Evolutionary conservation across 1,140 invertebrate genomes (phyloP).

Genomic region (Chironomus striatipennis): DNA sequence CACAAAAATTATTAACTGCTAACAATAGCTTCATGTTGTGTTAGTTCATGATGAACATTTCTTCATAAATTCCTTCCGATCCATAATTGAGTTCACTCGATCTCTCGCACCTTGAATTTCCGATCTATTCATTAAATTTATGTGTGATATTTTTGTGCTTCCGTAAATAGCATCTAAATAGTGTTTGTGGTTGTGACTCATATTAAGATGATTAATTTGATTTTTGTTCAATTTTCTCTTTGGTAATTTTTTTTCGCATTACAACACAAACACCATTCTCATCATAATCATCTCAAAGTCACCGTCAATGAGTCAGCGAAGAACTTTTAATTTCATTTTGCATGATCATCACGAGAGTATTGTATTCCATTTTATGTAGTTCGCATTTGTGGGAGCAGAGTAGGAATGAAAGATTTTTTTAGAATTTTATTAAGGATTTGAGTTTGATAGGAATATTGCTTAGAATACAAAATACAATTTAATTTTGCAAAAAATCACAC

Average conservation of each 20-base stretch:
- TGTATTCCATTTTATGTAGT: not conserved
- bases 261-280: not conserved
- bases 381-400: too few species aligned
- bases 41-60: too few species aligned
- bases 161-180: not conserved
- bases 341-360: not conserved
- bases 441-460: too few species aligned
- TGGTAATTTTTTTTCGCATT: too few species aligned
- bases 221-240: not conserved
- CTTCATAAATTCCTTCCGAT: not conserved
- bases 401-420: too few species aligned
- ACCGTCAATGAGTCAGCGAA: not conserved
- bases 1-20: not conserved
- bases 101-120: not conserved
- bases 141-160: not conserved
- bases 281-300: not conserved
- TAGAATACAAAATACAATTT: too few species aligned
- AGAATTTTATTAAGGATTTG: too few species aligned
- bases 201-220: not conserved
- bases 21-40: not conserved
- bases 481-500: too few species aligned
- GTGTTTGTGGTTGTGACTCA: not conserved
- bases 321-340: conserved; percentile 6
- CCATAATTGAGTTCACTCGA: not conserved
- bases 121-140: conserved; percentile 2